Conservation (phyloP, 1,140 invertebrate genomes). For the Hypsibius dujardini region DNA sequence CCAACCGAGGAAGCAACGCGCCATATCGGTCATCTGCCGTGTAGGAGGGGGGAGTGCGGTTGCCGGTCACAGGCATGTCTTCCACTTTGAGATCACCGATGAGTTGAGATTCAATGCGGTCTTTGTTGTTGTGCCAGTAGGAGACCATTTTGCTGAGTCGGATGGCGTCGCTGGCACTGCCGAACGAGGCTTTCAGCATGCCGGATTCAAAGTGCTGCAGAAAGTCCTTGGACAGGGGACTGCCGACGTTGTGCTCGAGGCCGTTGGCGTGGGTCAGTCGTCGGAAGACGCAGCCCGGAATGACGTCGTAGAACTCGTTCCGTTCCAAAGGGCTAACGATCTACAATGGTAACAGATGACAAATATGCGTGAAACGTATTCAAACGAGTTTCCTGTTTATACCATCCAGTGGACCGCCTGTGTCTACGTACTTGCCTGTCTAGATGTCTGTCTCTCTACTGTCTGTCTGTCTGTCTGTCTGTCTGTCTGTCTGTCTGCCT, state of each 20-base stretch:
- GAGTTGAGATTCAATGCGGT: slow-evolving; percentile 61
- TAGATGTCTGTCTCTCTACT: too few relatives aligned
- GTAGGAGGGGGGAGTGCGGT: slow-evolving; percentile 30
- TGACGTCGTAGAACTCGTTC: neutral
- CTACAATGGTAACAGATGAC: too few relatives aligned
- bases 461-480: neutral
- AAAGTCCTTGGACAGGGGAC: slow-evolving; percentile 83
- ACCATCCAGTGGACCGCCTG: too few relatives aligned
- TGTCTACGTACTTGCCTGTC: too few relatives aligned
- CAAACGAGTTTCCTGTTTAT: too few relatives aligned
- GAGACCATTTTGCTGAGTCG: slow-evolving; percentile 50
- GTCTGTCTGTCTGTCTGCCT: neutral
- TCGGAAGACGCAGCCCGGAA: slow-evolving; percentile 10
- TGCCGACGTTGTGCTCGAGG: slow-evolving; percentile 70
- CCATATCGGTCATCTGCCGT: slow-evolving; percentile 41
- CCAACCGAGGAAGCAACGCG: slow-evolving; percentile 62
- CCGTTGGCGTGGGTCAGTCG: slow-evolving; percentile 36
- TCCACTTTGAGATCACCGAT: slow-evolving; percentile 52
- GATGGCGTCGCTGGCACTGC: slow-evolving; percentile 21
- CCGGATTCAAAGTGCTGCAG: slow-evolving; percentile 42
- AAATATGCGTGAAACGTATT: too few relatives aligned
- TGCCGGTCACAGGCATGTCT: slow-evolving; percentile 34
- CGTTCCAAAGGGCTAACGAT: neutral
- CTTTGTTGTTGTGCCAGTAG: slow-evolving; percentile 82
- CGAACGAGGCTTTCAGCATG: slow-evolving; percentile 32